These are phyloP conservation scores for Semotilus atromaculatus DNA, from an alignment of 2,797 vertebrate genomes.

Conservation along the genomic window DNA sequence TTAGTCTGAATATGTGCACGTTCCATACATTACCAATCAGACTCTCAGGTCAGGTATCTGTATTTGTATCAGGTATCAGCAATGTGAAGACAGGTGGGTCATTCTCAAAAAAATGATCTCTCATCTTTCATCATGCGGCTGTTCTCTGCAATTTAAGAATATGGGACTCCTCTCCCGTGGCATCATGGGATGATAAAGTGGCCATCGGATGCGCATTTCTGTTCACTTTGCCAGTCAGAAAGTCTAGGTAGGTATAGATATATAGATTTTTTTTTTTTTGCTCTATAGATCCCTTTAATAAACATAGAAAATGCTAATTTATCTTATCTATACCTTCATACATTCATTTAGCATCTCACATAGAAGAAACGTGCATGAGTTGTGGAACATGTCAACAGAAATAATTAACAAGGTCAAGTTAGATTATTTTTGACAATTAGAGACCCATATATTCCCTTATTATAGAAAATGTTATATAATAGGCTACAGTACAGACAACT, in stretches of 20 bases:
- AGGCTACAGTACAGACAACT: background rate
- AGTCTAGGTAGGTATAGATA: too few relatives aligned
- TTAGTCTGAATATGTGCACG: background rate
- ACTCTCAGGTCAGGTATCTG: constrained; percentile 1
- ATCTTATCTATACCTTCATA: constrained; percentile 2
- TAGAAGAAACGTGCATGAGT: background rate
- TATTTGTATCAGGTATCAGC: too few relatives aligned
- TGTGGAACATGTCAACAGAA: background rate
- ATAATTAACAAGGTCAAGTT: background rate
- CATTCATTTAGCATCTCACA: background rate
- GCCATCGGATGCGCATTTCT: too few relatives aligned
- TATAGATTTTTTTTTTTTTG: too few relatives aligned
- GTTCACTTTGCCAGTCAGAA: too few relatives aligned
- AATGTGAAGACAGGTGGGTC: too few relatives aligned
- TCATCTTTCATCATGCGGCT: too few relatives aligned
- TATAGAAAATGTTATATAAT: background rate
- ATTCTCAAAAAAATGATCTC: too few relatives aligned
- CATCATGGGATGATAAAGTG: too few relatives aligned
- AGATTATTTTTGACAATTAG: background rate
- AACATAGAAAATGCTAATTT: background rate
- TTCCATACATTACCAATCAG: constrained; percentile 28
- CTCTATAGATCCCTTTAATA: too few relatives aligned
- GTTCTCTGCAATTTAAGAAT: too few relatives aligned
- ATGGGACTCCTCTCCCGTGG: too few relatives aligned
- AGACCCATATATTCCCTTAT: background rate